Evolutionary conservation across 2,888 invertebrate species (phyloP).

Genomic region (Eulithis testata): DNA sequence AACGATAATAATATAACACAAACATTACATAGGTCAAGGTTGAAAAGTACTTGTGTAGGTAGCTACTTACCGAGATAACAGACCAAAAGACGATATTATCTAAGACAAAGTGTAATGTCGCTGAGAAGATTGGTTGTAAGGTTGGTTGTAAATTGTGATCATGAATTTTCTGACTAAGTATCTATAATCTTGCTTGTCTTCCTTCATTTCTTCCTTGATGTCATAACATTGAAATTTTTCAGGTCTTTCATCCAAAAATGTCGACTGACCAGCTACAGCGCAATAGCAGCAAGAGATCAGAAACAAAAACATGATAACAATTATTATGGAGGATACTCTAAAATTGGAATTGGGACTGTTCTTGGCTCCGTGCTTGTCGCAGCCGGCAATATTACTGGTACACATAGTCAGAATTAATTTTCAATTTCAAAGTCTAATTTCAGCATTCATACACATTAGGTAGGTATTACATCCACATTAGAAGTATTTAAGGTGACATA

Average conservation of each 20-base stretch:
- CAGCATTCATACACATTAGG: no score
- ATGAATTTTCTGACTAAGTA: no score
- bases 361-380: conserved; percentile 64
- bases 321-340: conserved; percentile 37
- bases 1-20: no score
- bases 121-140: neutral
- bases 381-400: conserved; percentile 57
- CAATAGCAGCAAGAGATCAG: conserved; percentile 48
- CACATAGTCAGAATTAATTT: neutral
- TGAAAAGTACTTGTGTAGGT: no score
- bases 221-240: conserved; percentile 31
- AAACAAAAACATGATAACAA: conserved; percentile 41
- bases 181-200: no score
- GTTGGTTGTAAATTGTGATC: neutral
- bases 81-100: neutral
- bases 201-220: no score
- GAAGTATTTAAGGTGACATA: no score
- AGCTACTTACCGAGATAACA: neutral
- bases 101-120: neutral
- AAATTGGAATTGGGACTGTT: conserved; percentile 48
- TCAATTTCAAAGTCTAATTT: neutral
- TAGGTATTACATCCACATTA: no score
- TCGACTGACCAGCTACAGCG: conserved; percentile 37
- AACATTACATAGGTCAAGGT: no score
- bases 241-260: conserved; percentile 53